Evolutionary conservation across 2,797 vertebrate genomes (phyloP).

Genomic region (Gephyroberyx darwinii): DNA sequence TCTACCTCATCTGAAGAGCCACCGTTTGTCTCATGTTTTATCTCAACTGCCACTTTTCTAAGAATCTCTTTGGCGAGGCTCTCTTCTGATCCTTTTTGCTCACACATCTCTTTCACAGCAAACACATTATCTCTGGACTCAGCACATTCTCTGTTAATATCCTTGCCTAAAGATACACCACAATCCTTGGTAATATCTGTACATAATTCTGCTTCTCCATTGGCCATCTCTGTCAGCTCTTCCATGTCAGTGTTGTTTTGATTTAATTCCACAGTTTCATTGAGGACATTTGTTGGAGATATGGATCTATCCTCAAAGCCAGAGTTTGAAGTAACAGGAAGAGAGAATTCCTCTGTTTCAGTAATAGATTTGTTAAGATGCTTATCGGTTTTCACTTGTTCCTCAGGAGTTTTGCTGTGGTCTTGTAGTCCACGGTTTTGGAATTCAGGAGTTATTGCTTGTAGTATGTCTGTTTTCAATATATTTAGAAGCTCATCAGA

Average conservation of each 20-base stretch:
- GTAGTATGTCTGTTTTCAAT: slow-evolving; percentile 78
- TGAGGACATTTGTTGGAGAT: slow-evolving; percentile 43
- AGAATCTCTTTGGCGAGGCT: slow-evolving; percentile 67
- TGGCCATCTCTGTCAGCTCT: slow-evolving; percentile 40
- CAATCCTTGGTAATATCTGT: slow-evolving; percentile 41
- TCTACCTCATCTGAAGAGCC: slow-evolving; percentile 56
- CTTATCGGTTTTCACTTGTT: slow-evolving; percentile 33
- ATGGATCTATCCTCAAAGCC: slow-evolving; percentile 50
- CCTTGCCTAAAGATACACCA: slow-evolving; percentile 57
- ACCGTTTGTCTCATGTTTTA: slow-evolving; percentile 76
- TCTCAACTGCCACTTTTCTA: slow-evolving; percentile 68
- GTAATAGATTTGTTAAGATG: slow-evolving; percentile 50
- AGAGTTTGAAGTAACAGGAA: slow-evolving; percentile 39
- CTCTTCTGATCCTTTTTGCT: slow-evolving; percentile 62
- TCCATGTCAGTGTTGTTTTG: slow-evolving; percentile 30
- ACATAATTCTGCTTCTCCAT: slow-evolving; percentile 41
- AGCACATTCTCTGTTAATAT: slow-evolving; percentile 42
- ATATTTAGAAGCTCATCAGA: slow-evolving; percentile 75
- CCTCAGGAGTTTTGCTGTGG: slow-evolving; percentile 51
- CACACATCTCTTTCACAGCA: slow-evolving; percentile 51
- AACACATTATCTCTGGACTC: slow-evolving; percentile 40
- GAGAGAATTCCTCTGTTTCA: slow-evolving; percentile 57
- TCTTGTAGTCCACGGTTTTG: slow-evolving; percentile 66
- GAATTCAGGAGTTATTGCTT: slow-evolving; percentile 77
- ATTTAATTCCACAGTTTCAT: slow-evolving; percentile 36